Conservation (phyloP, 2,888 invertebrate species). For the Lepetodrilus schrolli region DNA sequence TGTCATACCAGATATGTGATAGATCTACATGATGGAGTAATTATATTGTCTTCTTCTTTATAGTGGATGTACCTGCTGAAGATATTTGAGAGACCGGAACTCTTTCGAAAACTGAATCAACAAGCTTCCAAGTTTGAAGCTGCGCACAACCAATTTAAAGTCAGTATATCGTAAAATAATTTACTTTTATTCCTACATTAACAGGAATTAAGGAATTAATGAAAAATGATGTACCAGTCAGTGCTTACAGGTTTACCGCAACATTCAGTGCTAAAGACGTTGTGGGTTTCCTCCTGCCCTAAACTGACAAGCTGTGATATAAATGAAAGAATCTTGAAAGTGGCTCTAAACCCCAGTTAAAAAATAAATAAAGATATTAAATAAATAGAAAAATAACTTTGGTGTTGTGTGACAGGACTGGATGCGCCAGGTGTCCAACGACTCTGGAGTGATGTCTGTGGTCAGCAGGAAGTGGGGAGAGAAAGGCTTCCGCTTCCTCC, state of each 20-base stretch:
- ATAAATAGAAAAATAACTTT: no score
- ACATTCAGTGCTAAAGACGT: no score
- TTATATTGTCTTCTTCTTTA: slow-evolving; percentile 30
- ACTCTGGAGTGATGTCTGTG: slow-evolving; percentile 70
- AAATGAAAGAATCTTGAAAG: no score
- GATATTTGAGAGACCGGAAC: slow-evolving; percentile 70
- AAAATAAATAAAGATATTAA: no score
- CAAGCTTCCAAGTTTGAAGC: slow-evolving; percentile 66
- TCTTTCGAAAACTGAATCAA: slow-evolving; percentile 59
- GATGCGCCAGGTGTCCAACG: slow-evolving; percentile 70
- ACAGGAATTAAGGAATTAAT: not conserved
- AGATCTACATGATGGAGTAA: no score
- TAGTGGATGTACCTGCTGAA: slow-evolving; percentile 74
- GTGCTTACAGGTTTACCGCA: no score
- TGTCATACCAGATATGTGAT: no score
- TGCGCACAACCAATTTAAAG: slow-evolving; percentile 69
- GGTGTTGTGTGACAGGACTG: slow-evolving; percentile 59
- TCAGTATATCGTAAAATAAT: slow-evolving; percentile 39
- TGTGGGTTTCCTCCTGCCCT: no score
- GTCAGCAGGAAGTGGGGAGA: slow-evolving; percentile 67
- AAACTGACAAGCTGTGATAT: no score
- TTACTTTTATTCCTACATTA: not conserved
- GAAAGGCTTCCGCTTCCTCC: slow-evolving; percentile 69
- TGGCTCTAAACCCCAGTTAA: no score
- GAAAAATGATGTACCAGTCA: not conserved